These are phyloP conservation scores for Oenanthe melanoleuca DNA, from an alignment of 2,113 vertebrate genomes.

Conservation along the genomic window DNA sequence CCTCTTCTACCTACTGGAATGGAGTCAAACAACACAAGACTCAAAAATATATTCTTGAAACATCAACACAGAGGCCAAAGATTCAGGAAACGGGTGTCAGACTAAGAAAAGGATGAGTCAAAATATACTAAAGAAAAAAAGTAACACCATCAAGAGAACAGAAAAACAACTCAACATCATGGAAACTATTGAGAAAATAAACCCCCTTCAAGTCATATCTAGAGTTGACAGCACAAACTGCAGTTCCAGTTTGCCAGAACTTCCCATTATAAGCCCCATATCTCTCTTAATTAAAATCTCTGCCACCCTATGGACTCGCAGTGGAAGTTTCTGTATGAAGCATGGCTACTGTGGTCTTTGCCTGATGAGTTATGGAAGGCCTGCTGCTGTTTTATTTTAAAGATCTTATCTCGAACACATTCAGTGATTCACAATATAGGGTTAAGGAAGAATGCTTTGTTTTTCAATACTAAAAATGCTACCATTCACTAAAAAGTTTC, in stretches of 20 bases:
- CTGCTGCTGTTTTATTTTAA: not conserved
- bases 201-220: conserved; percentile 43
- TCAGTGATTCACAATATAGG: not conserved
- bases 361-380: not conserved
- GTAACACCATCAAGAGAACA: not conserved
- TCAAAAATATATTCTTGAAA: conserved; percentile 42
- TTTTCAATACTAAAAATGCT: not conserved
- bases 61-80: conserved; percentile 11
- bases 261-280: not conserved
- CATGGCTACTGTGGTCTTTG: not conserved
- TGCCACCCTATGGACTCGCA: not conserved
- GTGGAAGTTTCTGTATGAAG: not conserved
- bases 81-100: conserved; percentile 21
- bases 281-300: not conserved
- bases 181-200: conserved; percentile 48
- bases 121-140: conserved; percentile 10
- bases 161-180: conserved; percentile 35
- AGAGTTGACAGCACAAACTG: not conserved
- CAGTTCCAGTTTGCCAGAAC: not conserved
- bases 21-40: conserved; percentile 5
- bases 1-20: conserved; percentile 6
- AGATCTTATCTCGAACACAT: not conserved
- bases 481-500: not conserved
- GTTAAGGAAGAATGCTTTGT: not conserved
- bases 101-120: conserved; percentile 55